Percentiles rank a stretch among this genome's conserved stretches.
phyloP scores from a whole-genome alignment of 1,140 invertebrate genomes.

The Artemia franciscana region DNA sequence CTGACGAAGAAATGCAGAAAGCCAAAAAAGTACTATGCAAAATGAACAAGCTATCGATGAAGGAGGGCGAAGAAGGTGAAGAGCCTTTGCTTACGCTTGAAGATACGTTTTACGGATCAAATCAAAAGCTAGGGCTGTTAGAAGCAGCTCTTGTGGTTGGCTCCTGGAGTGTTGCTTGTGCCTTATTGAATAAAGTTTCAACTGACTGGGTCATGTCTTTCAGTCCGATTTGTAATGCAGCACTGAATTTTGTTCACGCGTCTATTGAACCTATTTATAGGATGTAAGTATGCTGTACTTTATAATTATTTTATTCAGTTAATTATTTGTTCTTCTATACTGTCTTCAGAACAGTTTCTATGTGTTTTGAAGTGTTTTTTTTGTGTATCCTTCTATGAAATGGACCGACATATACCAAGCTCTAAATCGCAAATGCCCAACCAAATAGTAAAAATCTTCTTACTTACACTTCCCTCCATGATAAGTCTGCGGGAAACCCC shows the following conservation, averaged over 20 bases:
- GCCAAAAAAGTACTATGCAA: constrained; percentile 69
- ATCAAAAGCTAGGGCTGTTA: constrained; percentile 82
- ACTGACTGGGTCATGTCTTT: constrained; percentile 53
- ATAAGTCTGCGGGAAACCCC: too few relatives aligned
- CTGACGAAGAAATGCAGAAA: constrained; percentile 54
- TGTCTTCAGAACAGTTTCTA: too few relatives aligned
- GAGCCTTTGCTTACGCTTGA: constrained; percentile 16
- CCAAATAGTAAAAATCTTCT: too few relatives aligned
- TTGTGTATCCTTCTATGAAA: too few relatives aligned
- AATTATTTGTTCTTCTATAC: too few relatives aligned
- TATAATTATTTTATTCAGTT: too few relatives aligned
- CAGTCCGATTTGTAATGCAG: constrained; percentile 45
- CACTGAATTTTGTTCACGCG: constrained; percentile 57
- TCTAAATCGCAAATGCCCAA: too few relatives aligned
- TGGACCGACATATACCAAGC: too few relatives aligned
- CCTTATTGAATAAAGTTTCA: constrained; percentile 54
- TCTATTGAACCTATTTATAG: constrained; percentile 71
- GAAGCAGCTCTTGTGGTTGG: constrained; percentile 68
- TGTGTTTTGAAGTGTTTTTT: too few relatives aligned
- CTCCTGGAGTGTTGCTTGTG: constrained; percentile 62
- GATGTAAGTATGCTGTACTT: constrained; percentile 27
- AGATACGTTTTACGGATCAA: constrained; percentile 27
- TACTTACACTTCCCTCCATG: too few relatives aligned
- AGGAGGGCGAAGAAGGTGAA: constrained; percentile 45
- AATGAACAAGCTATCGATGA: constrained; percentile 59